These are phyloP conservation scores for Fukomys damarensis DNA, from an alignment of 2,113 vertebrate genomes.

Conservation along the genomic window DNA sequence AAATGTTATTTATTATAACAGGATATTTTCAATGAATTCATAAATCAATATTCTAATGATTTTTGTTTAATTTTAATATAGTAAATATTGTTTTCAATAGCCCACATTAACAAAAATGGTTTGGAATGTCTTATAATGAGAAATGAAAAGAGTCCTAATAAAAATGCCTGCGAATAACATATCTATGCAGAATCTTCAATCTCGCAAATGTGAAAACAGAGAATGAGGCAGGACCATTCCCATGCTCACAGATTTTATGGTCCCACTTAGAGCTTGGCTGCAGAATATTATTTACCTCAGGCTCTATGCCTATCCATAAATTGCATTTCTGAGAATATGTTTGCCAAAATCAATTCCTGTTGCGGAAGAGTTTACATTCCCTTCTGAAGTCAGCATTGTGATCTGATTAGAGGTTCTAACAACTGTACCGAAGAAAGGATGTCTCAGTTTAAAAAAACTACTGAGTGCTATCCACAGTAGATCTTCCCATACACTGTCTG, in stretches of 20 bases:
- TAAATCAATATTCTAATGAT: not conserved
- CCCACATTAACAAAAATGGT: not conserved
- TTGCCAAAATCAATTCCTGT: not conserved
- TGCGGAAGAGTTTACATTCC: not conserved
- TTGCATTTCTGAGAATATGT: not conserved
- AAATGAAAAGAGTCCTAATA: not conserved
- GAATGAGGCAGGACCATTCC: too few species aligned
- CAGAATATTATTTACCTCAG: not conserved
- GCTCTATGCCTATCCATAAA: not conserved
- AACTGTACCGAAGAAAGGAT: not conserved
- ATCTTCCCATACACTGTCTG: too few species aligned
- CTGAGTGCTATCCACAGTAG: not conserved
- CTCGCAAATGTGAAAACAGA: not conserved
- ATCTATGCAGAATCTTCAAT: not conserved
- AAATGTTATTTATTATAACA: not conserved
- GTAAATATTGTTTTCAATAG: not conserved
- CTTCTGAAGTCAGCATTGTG: not conserved
- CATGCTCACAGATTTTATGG: not conserved
- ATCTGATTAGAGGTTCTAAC: not conserved
- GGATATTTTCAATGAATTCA: not conserved
- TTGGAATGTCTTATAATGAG: not conserved
- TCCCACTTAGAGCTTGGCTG: not conserved
- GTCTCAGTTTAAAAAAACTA: not conserved
- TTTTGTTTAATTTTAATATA: not conserved
- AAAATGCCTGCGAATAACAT: not conserved